A percentile compares a stretch with the other conserved stretches of the same genome.
These are phyloP conservation scores for Rhagoletis zephyria DNA, from an alignment of 1,140 invertebrate species.

Conservation along the genomic window DNA sequence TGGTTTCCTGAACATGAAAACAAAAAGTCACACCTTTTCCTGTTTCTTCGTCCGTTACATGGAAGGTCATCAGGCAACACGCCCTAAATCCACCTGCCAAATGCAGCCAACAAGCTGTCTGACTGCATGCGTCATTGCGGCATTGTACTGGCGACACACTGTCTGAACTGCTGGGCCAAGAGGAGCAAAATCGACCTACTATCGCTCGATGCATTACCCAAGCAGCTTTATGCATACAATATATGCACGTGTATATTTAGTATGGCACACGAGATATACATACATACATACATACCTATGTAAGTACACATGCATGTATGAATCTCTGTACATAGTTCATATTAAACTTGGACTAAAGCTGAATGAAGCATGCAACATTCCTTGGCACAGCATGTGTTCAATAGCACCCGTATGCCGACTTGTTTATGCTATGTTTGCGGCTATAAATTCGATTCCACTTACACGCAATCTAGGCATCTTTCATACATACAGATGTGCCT, in stretches of 20 bases:
- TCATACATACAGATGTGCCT: not conserved
- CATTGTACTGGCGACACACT: not conserved
- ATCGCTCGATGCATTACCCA: not conserved
- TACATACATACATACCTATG: not conserved
- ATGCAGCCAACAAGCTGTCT: not conserved
- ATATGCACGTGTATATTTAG: not conserved
- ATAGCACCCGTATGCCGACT: conserved; percentile 4
- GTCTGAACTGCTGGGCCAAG: not conserved
- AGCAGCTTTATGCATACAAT: not conserved
- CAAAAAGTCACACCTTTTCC: conserved; percentile 2
- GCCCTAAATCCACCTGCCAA: conserved; percentile 9
- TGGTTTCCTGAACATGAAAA: not conserved
- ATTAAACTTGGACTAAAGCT: too few relatives aligned
- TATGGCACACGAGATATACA: not conserved
- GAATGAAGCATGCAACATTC: conserved; percentile 40
- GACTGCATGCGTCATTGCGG: not conserved
- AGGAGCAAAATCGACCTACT: not conserved
- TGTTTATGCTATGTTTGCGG: conserved; percentile 34
- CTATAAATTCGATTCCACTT: conserved; percentile 52
- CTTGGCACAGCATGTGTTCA: conserved; percentile 15
- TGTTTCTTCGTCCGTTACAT: conserved; percentile 2
- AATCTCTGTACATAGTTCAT: too few relatives aligned
- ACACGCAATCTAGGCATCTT: not conserved
- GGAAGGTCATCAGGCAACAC: conserved; percentile 8
- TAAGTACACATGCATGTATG: not conserved